Conservation (phyloP, 2,888 invertebrate species). For the Rotaria socialis region DNA sequence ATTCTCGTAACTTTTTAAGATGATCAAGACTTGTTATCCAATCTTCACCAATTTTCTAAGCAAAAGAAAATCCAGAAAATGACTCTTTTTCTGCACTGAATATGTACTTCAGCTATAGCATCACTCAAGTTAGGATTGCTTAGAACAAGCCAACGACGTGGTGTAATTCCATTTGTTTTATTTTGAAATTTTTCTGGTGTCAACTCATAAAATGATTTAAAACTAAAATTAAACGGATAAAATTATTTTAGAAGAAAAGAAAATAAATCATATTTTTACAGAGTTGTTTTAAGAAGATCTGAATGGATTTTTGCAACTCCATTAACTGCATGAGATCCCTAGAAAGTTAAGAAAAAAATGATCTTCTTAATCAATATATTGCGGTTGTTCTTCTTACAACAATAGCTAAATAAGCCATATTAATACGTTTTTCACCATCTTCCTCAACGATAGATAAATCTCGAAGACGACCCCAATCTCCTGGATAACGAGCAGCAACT, state of each 20-base stretch:
- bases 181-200: slow-evolving; percentile 95
- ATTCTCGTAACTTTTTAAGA: slow-evolving; percentile 74
- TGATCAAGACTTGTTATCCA: slow-evolving; percentile 90
- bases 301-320: slow-evolving; percentile 96
- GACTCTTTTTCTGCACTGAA: no score
- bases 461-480: slow-evolving; percentile 66
- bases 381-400: slow-evolving; percentile 69
- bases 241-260: not conserved
- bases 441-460: slow-evolving; percentile 90
- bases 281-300: slow-evolving; percentile 80
- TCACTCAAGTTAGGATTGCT: slow-evolving; percentile 95
- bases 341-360: no score
- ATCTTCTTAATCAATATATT: no score
- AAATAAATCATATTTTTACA: slow-evolving; percentile 55
- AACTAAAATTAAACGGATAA: slow-evolving; percentile 48
- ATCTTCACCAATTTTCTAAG: slow-evolving; percentile 76
- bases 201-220: slow-evolving; percentile 90
- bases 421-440: slow-evolving; percentile 87
- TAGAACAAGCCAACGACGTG: slow-evolving; percentile 84
- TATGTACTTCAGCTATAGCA: slow-evolving; percentile 72
- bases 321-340: slow-evolving; percentile 69
- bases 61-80: no score
- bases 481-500: slow-evolving; percentile 72
- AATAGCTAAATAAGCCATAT: slow-evolving; percentile 94
- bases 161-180: slow-evolving; percentile 98